Conservation (phyloP, 2,113 vertebrate species). For the Albula glossodonta region DNA sequence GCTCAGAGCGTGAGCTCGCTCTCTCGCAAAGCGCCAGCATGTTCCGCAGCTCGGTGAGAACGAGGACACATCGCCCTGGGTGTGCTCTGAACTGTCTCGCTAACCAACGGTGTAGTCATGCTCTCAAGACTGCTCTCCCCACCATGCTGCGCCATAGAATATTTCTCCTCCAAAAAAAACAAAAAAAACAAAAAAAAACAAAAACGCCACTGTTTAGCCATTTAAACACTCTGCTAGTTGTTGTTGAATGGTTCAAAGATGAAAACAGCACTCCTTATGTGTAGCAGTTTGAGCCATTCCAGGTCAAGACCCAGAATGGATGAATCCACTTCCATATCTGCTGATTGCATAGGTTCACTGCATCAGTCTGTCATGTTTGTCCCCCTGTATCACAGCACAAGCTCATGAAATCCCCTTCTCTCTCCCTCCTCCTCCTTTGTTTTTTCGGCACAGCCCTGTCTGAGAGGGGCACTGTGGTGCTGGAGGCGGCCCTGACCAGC, state of each 20-base stretch:
- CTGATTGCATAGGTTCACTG: background rate
- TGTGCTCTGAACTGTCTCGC: background rate
- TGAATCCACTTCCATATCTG: background rate
- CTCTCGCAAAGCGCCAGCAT: constrained; percentile 52
- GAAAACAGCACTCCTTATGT: background rate
- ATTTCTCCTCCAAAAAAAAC: background rate
- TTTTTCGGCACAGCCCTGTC: constrained; percentile 69
- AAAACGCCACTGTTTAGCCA: background rate
- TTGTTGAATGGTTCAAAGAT: background rate
- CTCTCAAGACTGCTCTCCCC: background rate
- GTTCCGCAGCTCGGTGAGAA: constrained; percentile 54
- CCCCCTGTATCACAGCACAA: background rate
- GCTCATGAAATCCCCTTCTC: background rate
- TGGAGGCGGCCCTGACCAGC: constrained; percentile 78
- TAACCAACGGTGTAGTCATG: background rate
- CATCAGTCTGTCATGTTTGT: background rate
- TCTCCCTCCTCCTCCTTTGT: background rate
- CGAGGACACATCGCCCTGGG: constrained; percentile 33
- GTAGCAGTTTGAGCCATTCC: background rate
- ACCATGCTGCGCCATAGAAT: background rate
- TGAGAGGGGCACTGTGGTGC: constrained; percentile 79
- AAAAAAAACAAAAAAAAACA: background rate
- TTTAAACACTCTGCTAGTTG: background rate
- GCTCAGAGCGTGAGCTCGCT: constrained; percentile 58
- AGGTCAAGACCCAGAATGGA: background rate